These are phyloP conservation scores for Thomomys bottae DNA, from an alignment of 2,113 vertebrate species.

Conservation along the genomic window DNA sequence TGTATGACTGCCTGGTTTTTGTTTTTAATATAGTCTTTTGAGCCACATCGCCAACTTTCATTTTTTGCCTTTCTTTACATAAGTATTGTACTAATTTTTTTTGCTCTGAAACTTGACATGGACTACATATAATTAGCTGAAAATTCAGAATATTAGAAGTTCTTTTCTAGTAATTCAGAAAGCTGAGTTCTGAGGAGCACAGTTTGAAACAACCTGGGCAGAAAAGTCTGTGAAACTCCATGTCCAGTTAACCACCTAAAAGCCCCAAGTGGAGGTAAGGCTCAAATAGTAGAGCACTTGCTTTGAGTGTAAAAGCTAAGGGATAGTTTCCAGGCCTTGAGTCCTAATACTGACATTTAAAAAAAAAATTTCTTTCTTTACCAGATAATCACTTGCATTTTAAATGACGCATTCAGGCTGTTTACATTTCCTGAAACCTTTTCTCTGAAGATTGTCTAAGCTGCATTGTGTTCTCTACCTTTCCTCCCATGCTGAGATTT, in stretches of 20 bases:
- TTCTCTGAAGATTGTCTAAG: not conserved
- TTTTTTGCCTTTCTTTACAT: constrained; percentile 53
- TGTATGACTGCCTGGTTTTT: not conserved
- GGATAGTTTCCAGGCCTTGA: no score
- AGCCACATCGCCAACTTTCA: constrained; percentile 34
- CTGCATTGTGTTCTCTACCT: not conserved
- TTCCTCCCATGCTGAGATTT: not conserved
- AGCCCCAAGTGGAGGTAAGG: no score
- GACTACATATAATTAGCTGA: constrained; percentile 1
- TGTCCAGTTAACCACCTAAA: no score
- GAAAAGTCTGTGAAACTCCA: no score
- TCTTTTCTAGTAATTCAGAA: not conserved
- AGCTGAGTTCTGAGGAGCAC: no score
- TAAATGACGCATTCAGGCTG: not conserved
- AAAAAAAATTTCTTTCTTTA: not conserved
- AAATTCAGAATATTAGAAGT: not conserved
- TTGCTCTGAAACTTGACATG: not conserved
- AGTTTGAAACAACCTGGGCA: no score
- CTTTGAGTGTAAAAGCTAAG: no score
- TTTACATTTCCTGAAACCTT: constrained; percentile 10
- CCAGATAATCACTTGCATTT: not conserved
- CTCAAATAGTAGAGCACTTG: no score
- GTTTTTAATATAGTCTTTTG: constrained; percentile 33
- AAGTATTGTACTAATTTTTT: not conserved
- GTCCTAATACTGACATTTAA: no score